These are phyloP conservation scores for Agonopterix subpropinquella DNA, from an alignment of 2,888 invertebrate genomes.

Conservation along the genomic window DNA sequence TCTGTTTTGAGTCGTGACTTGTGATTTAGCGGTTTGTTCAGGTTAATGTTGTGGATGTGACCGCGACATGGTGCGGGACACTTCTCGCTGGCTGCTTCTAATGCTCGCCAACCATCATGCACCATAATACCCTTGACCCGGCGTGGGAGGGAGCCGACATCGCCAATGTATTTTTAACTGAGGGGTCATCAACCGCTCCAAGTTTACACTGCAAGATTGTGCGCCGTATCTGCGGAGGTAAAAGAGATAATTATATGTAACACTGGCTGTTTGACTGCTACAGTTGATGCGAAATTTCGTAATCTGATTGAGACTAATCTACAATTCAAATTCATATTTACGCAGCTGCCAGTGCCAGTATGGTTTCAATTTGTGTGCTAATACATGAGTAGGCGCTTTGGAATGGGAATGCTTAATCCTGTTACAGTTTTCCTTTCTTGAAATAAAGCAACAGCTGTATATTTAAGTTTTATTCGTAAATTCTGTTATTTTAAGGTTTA, in stretches of 20 bases:
- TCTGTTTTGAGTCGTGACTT: constrained; percentile 17
- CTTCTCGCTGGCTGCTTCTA: constrained; percentile 7
- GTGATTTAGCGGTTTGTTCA: constrained; percentile 12
- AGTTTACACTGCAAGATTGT: neutral
- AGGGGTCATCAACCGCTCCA: constrained; percentile 45
- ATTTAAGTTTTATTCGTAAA: neutral
- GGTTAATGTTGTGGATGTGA: constrained; percentile 4
- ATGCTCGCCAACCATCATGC: constrained; percentile 12
- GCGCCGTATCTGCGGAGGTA: neutral
- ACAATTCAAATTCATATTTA: constrained; percentile 26
- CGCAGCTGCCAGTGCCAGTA: constrained; percentile 16
- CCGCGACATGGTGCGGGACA: constrained; percentile 11
- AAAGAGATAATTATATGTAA: neutral
- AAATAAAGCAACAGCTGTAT: constrained; percentile 4
- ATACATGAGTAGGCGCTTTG: constrained; percentile 19
- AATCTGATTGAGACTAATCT: constrained; percentile 11
- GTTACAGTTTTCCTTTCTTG: constrained; percentile 10
- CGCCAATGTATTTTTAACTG: constrained; percentile 51
- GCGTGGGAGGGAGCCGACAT: constrained; percentile 46
- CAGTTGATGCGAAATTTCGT: constrained; percentile 1
- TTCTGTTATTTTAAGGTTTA: constrained; percentile 3
- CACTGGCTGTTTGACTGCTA: neutral
- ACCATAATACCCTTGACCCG: constrained; percentile 49
- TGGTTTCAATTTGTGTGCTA: constrained; percentile 30
- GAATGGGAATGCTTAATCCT: constrained; percentile 16